Evolutionary conservation across 2,113 vertebrate genomes (phyloP), one percentile per base, ranked within the genome.

Genomic region (Pardalotus punctatus): DNA sequence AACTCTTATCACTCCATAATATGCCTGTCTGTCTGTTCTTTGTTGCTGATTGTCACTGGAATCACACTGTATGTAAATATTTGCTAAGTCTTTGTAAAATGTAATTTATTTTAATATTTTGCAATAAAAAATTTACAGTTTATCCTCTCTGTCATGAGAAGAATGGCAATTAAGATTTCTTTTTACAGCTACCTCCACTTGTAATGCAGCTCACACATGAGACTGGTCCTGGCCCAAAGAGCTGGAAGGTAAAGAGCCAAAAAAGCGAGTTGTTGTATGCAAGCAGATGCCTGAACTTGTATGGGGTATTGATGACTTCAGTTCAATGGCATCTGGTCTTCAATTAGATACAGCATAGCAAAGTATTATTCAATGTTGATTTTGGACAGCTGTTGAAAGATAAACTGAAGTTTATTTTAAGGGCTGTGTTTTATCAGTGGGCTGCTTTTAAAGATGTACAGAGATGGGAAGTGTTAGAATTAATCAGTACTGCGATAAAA

Each of bases 81-180:
- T 96, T 93, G 90, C 78, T 70, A 90, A 90, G 93, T 95, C 94
- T 96, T 94, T 94, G 95, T 95, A 96, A 96, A 96, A 96, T 98
- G 97, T 98, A 98, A 98, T 98, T 98, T 98, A 98, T 98, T 98
- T 98, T 97, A 97, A 97, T 97, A 93, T 98, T 98, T 97, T 97
- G 74, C 96, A 98, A 98, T 98, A 98, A 98, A 98, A 97, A 72
- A 28, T 42, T 86, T 90, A 96, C 90, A 88, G 35, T 67, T 78
- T 96, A 87, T 60, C 50, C 29, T 86, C 62, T 91, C 33, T 73
- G 74, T 82, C n/a, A 22, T 23, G 74, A 72, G 11, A 20, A 79
- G 21, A 74, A 65, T 67, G 29, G 16, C 31, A 66, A 43, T 56
- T 24, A 8, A 42, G 57, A 80, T 74, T 83, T 80, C 12, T 74